Percentiles rank a stretch among this genome's conserved stretches.
phyloP scores from a whole-genome alignment of 2,797 vertebrate species.

The Carapus acus region DNA sequence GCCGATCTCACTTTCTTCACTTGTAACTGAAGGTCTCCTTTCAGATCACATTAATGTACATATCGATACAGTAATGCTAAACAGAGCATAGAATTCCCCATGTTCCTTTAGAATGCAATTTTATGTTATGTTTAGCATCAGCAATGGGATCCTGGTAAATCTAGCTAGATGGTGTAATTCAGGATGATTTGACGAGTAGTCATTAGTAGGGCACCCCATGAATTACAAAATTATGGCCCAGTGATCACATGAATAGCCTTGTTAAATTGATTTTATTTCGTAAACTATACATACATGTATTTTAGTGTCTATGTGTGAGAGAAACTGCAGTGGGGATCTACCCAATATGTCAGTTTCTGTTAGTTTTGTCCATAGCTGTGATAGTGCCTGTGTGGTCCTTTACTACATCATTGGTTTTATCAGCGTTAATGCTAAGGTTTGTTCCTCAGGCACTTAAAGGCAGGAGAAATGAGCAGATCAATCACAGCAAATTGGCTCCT shows the following conservation, averaged over 20 bases:
- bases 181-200: slow-evolving; percentile 35
- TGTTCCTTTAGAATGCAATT: too few species aligned
- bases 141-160: slow-evolving; percentile 29
- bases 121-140: slow-evolving; percentile 42
- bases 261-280: slow-evolving; percentile 37
- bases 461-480: slow-evolving; percentile 77
- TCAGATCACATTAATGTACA: too few species aligned
- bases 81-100: too few species aligned
- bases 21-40: too few species aligned
- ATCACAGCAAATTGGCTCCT: slow-evolving; percentile 69
- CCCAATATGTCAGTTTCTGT: slow-evolving; percentile 46
- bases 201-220: slow-evolving; percentile 30
- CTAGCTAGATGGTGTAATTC: slow-evolving; percentile 29
- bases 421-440: slow-evolving; percentile 64
- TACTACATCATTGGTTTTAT: slow-evolving; percentile 71
- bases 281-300: slow-evolving; percentile 4
- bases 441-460: slow-evolving; percentile 66
- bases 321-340: slow-evolving; percentile 27
- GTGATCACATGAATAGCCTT: slow-evolving; percentile 48
- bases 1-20: too few species aligned
- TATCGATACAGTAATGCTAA: too few species aligned
- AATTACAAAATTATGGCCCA: slow-evolving; percentile 39
- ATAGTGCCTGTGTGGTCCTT: slow-evolving; percentile 60
- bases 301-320: slow-evolving; percentile 12
- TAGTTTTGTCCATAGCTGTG: slow-evolving; percentile 55